Evolutionary conservation across 2,888 invertebrate genomes (phyloP).

Genomic region (Acronicta leporina): DNA sequence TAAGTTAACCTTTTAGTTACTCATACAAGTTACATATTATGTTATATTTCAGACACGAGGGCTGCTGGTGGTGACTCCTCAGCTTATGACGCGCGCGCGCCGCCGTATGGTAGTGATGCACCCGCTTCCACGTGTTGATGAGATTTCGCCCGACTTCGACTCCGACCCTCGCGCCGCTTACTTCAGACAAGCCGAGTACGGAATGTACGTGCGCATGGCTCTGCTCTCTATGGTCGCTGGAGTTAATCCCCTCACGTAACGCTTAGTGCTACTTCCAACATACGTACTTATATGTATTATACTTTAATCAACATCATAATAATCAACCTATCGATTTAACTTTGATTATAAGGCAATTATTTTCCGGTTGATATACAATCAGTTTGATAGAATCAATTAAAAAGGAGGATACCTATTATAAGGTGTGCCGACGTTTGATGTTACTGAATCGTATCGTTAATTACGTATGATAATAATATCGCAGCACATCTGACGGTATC

Average conservation of each 20-base stretch:
- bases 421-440: slow-evolving; percentile 32
- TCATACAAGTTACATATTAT: not conserved
- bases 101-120: slow-evolving; percentile 99
- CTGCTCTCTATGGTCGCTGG: slow-evolving; percentile 97
- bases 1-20: no score
- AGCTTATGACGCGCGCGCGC: slow-evolving; percentile 98
- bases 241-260: slow-evolving; percentile 78
- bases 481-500: slow-evolving; percentile 1
- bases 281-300: no score
- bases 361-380: slow-evolving; percentile 34
- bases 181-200: slow-evolving; percentile 99
- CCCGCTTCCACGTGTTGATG: slow-evolving; percentile 97
- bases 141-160: slow-evolving; percentile 98
- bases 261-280: not conserved
- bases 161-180: slow-evolving; percentile 99
- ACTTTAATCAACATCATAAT: slow-evolving; percentile 11
- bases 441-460: slow-evolving; percentile 21
- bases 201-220: slow-evolving; percentile 99
- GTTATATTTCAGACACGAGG: slow-evolving; percentile 92
- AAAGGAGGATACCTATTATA: slow-evolving; percentile 13
- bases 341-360: slow-evolving; percentile 16
- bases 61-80: slow-evolving; percentile 96
- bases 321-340: slow-evolving; percentile 8
- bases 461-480: slow-evolving; percentile 11
- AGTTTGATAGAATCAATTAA: slow-evolving; percentile 23